Evolutionary conservation across 2,113 vertebrate genomes (phyloP).

Genomic region (Sceloporus undulatus): DNA sequence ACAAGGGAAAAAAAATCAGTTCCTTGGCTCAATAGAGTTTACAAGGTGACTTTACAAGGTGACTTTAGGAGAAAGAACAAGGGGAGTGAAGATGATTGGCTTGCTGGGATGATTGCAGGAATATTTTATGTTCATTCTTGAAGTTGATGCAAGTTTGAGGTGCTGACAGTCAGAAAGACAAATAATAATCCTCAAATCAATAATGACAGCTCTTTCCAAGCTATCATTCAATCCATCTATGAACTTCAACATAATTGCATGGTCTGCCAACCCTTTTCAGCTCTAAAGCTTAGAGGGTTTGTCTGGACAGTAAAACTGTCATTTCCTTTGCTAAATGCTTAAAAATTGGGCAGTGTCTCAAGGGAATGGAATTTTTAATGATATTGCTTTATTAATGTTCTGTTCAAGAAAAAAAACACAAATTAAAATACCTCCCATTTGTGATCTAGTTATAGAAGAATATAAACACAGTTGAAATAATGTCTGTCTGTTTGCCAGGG

Average conservation of each 20-base stretch:
- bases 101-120: background rate
- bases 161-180: constrained; percentile 34
- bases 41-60: background rate
- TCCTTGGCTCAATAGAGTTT: background rate
- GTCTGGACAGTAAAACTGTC: background rate
- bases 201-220: constrained; percentile 30
- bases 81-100: background rate
- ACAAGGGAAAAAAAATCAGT: background rate
- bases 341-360: background rate
- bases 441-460: background rate
- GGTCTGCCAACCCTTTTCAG: constrained; percentile 37
- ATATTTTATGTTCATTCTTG: constrained; percentile 44
- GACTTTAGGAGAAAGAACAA: background rate
- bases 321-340: background rate
- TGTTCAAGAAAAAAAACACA: fast-evolving
- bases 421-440: background rate
- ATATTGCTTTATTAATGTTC: background rate
- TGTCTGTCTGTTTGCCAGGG: background rate
- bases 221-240: constrained; percentile 9
- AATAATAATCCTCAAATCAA: constrained; percentile 13
- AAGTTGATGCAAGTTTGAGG: constrained; percentile 44
- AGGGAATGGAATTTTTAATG: background rate
- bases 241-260: constrained; percentile 4
- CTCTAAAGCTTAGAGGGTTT: constrained; percentile 5
- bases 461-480: background rate